These are phyloP conservation scores for Mimas tiliae DNA, from an alignment of 2,888 invertebrate species.

Conservation along the genomic window DNA sequence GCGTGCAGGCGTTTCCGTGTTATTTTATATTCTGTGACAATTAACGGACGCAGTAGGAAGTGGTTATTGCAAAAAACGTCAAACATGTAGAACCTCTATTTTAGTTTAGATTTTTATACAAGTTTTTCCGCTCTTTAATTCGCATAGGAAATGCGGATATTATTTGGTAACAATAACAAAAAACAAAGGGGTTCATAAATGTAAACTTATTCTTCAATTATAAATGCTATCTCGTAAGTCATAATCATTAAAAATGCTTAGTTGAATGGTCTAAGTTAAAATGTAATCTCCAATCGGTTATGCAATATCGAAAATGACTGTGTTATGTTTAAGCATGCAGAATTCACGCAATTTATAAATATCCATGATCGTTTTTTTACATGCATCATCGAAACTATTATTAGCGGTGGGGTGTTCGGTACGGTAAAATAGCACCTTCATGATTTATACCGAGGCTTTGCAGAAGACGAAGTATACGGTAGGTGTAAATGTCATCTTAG, in stretches of 20 bases:
- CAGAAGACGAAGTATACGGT: too few species aligned
- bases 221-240: constrained; percentile 1
- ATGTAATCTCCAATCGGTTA: constrained; percentile 13
- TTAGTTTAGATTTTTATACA: background rate
- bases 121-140: too few species aligned
- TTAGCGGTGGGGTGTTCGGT: too few species aligned
- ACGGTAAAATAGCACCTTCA: too few species aligned
- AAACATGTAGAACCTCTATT: background rate
- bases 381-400: too few species aligned
- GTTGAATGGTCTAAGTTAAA: too few species aligned
- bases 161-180: too few species aligned
- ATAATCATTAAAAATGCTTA: background rate
- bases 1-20: constrained; percentile 28
- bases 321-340: constrained; percentile 23
- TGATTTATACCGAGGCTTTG: too few species aligned
- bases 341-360: background rate
- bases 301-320: constrained; percentile 14
- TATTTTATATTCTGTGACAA: constrained; percentile 13
- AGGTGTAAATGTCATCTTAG: too few species aligned
- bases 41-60: constrained; percentile 3
- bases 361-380: background rate
- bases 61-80: background rate
- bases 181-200: background rate
- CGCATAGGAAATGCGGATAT: too few species aligned
- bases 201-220: background rate